These are phyloP conservation scores for Hylaeus anthracinus DNA, from an alignment of 1,140 invertebrate species.

Conservation along the genomic window DNA sequence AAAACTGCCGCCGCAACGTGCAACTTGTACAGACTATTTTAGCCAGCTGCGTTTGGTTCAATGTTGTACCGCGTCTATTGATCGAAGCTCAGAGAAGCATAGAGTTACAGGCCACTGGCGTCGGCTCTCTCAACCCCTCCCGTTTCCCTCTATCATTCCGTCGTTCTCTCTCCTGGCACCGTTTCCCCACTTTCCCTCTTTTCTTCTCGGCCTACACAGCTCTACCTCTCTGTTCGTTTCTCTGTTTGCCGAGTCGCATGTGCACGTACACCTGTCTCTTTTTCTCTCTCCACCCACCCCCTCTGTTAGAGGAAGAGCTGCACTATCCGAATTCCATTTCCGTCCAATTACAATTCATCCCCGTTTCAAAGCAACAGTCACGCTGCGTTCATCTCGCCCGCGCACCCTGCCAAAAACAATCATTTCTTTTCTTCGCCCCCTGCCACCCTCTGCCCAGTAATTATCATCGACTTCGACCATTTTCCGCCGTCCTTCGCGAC, in stretches of 20 bases:
- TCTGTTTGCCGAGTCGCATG: slow-evolving; percentile 20
- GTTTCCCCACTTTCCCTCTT: background rate
- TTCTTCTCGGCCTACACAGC: slow-evolving; percentile 9
- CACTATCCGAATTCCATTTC: slow-evolving; percentile 76
- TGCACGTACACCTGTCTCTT: background rate
- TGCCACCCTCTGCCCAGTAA: background rate
- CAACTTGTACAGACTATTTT: slow-evolving; percentile 70
- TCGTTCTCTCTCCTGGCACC: background rate
- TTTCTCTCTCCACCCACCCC: slow-evolving; percentile 9
- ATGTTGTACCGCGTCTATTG: slow-evolving; percentile 77
- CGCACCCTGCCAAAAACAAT: slow-evolving; percentile 55
- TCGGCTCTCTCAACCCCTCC: slow-evolving; percentile 66
- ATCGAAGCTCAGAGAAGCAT: slow-evolving; percentile 77
- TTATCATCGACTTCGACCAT: slow-evolving; percentile 7
- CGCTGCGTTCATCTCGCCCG: slow-evolving; percentile 67
- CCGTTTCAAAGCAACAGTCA: slow-evolving; percentile 70
- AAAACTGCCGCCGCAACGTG: slow-evolving; percentile 53
- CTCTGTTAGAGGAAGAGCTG: slow-evolving; percentile 29
- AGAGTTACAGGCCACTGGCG: slow-evolving; percentile 77
- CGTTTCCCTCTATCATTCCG: slow-evolving; percentile 11
- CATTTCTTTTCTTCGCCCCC: slow-evolving; percentile 53
- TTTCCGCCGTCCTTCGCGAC: background rate
- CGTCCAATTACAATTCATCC: slow-evolving; percentile 77
- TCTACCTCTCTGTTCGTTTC: slow-evolving; percentile 20
- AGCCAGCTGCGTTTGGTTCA: slow-evolving; percentile 73